Conservation (phyloP, 2,888 invertebrate species). For the Megalurothrips usitatus region DNA sequence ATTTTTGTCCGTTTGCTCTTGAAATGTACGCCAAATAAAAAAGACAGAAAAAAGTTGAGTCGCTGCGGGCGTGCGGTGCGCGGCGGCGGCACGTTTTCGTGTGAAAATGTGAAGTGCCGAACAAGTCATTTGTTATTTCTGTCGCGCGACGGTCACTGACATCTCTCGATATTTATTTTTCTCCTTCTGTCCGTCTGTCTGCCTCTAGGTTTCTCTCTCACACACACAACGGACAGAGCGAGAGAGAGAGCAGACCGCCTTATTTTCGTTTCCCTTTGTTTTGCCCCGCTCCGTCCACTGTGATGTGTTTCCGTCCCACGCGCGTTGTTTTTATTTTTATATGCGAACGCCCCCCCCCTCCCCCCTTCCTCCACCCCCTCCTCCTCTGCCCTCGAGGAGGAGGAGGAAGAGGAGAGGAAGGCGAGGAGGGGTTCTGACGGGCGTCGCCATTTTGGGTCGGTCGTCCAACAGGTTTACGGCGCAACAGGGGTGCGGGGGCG, state of each 20-base stretch:
- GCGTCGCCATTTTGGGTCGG: conserved; percentile 16
- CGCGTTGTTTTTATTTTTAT: conserved; percentile 9
- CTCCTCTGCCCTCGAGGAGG: not conserved
- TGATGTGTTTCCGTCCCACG: not conserved
- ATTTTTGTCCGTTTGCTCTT: too few species aligned
- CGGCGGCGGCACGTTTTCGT: too few species aligned
- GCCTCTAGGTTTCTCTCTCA: not conserved
- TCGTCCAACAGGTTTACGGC: conserved; percentile 24
- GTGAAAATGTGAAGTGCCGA: too few species aligned
- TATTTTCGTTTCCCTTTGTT: not conserved
- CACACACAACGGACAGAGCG: not conserved
- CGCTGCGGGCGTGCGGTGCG: too few species aligned
- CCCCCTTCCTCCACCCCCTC: not conserved
- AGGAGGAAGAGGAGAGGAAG: not conserved
- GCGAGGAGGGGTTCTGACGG: not conserved
- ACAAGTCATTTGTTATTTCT: too few species aligned
- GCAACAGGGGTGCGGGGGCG: not conserved
- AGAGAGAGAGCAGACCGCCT: not conserved
- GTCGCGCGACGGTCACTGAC: too few species aligned
- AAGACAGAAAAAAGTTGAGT: too few species aligned
- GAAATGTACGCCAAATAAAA: too few species aligned
- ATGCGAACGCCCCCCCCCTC: not conserved
- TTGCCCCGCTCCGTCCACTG: not conserved
- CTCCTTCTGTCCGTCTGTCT: not conserved
- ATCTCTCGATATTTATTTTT: not conserved